These are phyloP conservation scores for Aramus guarauna DNA, from an alignment of 2,113 vertebrate genomes.

Conservation along the genomic window DNA sequence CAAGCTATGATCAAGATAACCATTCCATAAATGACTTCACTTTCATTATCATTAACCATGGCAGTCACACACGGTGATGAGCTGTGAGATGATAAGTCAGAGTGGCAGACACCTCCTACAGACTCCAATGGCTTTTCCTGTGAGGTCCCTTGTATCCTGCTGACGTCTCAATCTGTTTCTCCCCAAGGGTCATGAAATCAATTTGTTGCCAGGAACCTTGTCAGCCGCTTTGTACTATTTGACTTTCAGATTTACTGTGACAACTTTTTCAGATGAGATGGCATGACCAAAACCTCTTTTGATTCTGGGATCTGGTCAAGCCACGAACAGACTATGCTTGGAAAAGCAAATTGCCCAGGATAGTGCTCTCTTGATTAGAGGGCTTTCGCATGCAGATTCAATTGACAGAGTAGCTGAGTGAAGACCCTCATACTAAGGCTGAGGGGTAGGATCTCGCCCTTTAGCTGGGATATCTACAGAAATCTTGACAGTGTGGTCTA, in stretches of 20 bases:
- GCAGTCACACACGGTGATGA: background rate
- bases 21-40: slow-evolving; percentile 38
- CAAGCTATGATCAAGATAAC: slow-evolving; percentile 23
- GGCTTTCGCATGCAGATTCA: background rate
- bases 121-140: background rate
- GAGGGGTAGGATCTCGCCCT: background rate
- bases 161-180: slow-evolving; percentile 59
- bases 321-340: background rate
- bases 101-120: slow-evolving; percentile 24
- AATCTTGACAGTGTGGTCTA: background rate
- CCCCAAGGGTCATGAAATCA: slow-evolving; percentile 55
- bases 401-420: background rate
- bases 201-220: slow-evolving; percentile 54
- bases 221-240: slow-evolving; percentile 39
- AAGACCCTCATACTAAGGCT: background rate
- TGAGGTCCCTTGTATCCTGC: slow-evolving; percentile 30
- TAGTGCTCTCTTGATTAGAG: background rate
- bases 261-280: slow-evolving; percentile 8
- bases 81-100: background rate
- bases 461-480: background rate
- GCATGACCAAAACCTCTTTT: background rate
- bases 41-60: slow-evolving; percentile 28
- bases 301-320: background rate
- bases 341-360: background rate
- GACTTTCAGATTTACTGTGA: slow-evolving; percentile 49